These are phyloP conservation scores for Rugalucina vietnamica DNA, from an alignment of 2,888 invertebrate species.

Conservation along the genomic window DNA sequence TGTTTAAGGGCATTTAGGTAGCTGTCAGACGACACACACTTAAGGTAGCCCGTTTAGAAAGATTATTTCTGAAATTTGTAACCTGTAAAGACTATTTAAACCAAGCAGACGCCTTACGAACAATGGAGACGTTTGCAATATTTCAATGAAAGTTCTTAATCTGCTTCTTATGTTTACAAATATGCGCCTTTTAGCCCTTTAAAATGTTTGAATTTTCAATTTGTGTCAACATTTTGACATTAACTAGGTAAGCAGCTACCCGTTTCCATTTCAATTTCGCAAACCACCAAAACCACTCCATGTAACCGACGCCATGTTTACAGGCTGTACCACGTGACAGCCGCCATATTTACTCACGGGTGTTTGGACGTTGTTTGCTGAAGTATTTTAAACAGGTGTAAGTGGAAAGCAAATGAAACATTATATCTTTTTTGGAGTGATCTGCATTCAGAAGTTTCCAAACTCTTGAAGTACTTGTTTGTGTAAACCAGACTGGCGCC, in stretches of 20 bases:
- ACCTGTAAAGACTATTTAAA: neutral
- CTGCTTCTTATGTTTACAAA: conserved; percentile 6
- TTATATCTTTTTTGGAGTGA: conserved; percentile 36
- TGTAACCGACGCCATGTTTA: neutral
- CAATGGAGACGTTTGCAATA: neutral
- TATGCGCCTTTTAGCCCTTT: conserved; percentile 2
- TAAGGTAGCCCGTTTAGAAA: neutral
- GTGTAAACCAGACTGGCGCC: neutral
- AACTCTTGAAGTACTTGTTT: neutral
- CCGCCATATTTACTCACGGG: neutral
- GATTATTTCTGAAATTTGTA: conserved; percentile 9
- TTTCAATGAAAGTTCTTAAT: conserved; percentile 1
- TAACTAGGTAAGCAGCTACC: neutral
- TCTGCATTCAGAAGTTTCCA: neutral
- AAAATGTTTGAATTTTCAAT: neutral
- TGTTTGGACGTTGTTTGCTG: neutral
- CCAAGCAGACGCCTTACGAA: neutral
- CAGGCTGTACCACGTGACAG: neutral
- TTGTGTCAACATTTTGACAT: conserved; percentile 1
- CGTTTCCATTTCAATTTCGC: neutral
- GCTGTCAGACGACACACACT: neutral
- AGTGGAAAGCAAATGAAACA: conserved; percentile 59
- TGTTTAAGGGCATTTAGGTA: too few species aligned
- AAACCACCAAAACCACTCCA: neutral
- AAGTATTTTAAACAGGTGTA: neutral